Percentiles rank a stretch among this genome's conserved stretches.
Conservation (phyloP, 1,140 invertebrate genomes). For the Drosophila setifemur region DNA sequence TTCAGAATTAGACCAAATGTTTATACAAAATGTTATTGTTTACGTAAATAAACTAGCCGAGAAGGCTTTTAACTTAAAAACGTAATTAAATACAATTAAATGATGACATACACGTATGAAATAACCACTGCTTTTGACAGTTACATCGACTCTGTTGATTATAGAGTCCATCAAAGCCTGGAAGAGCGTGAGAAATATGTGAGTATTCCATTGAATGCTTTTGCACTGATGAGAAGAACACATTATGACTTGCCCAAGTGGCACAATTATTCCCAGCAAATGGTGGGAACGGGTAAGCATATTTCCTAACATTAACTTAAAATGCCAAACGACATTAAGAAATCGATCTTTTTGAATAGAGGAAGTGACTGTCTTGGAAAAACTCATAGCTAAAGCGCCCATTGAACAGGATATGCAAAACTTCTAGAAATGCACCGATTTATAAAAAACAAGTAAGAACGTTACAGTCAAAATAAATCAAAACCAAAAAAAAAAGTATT, state of each 20-base stretch:
- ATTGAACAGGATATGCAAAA: too few species aligned
- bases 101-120: background rate
- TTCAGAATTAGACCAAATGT: slow-evolving; percentile 6
- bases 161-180: background rate
- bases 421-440: too few species aligned
- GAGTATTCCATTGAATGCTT: slow-evolving; percentile 48
- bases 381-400: background rate
- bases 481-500: too few species aligned
- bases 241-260: slow-evolving; percentile 54
- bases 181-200: slow-evolving; percentile 34
- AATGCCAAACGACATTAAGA: background rate
- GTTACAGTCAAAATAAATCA: too few species aligned
- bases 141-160: slow-evolving; percentile 6
- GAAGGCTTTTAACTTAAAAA: slow-evolving; percentile 9
- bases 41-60: slow-evolving; percentile 21
- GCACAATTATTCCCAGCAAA: slow-evolving; percentile 31
- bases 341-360: background rate
- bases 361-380: slow-evolving; percentile 4
- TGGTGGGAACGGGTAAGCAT: slow-evolving; percentile 19
- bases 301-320: too few species aligned
- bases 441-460: too few species aligned
- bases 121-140: background rate
- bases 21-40: background rate
- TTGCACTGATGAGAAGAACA: slow-evolving; percentile 26
- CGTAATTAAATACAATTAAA: background rate